Conservation (phyloP, 2,888 invertebrate genomes). For the Tenthredo amoena region DNA sequence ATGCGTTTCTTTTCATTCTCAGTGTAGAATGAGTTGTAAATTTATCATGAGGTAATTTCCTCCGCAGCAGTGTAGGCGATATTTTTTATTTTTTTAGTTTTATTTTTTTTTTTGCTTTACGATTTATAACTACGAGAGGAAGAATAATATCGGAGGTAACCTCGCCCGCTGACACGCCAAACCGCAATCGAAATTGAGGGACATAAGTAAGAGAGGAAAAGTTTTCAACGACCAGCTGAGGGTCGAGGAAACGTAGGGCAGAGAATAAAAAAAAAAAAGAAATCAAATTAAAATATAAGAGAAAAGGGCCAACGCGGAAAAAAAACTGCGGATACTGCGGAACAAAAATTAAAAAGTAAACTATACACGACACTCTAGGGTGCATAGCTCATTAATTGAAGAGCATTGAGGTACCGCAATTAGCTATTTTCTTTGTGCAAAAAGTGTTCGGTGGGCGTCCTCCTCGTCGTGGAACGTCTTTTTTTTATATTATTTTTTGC, state of each 20-base stretch:
- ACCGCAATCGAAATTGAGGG: constrained; percentile 18
- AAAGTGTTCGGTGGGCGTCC: neutral
- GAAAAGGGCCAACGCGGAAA: neutral
- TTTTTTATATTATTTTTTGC: neutral
- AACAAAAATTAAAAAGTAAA: neutral
- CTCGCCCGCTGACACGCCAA: neutral
- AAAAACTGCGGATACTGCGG: neutral
- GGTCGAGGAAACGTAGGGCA: neutral
- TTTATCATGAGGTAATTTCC: neutral
- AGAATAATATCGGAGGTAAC: neutral
- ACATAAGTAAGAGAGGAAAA: neutral
- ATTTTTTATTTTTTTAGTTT: neutral
- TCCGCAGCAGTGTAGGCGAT: neutral
- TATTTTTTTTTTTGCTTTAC: neutral
- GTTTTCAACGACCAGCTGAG: neutral
- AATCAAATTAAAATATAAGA: neutral
- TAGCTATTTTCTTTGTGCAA: neutral
- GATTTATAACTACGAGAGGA: neutral
- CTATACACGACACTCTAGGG: neutral
- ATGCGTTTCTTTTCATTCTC: neutral
- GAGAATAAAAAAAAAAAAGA: neutral
- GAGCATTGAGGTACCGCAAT: neutral
- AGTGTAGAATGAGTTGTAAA: neutral
- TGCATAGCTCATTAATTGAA: constrained; percentile 25
- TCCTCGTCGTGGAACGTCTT: neutral